Evolutionary conservation across 1,140 invertebrate genomes (phyloP).

Genomic region (Physella acuta): DNA sequence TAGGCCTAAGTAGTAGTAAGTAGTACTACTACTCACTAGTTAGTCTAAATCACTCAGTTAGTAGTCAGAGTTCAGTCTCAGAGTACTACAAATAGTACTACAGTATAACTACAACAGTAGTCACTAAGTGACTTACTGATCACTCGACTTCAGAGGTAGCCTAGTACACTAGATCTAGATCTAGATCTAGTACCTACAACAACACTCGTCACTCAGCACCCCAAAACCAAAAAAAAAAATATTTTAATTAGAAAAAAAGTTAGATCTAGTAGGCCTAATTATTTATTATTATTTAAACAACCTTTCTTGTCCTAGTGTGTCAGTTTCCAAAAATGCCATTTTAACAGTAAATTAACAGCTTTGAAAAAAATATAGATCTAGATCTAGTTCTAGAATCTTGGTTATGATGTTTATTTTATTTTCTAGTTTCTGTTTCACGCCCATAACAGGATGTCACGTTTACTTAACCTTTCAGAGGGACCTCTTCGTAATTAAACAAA

Average conservation of each 20-base stretch:
- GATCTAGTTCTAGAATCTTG: no score
- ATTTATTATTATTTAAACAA: constrained; percentile 16
- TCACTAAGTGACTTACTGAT: not conserved
- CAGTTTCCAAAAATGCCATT: constrained; percentile 44
- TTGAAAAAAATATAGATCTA: no score
- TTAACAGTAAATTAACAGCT: no score
- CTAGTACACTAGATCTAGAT: not conserved
- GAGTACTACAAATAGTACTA: no score
- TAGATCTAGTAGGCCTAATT: no score
- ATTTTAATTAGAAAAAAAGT: not conserved
- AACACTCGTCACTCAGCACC: not conserved
- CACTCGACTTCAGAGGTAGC: not conserved
- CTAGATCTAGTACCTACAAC: not conserved
- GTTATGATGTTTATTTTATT: not conserved
- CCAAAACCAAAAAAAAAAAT: not conserved
- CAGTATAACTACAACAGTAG: not conserved
- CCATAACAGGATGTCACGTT: constrained; percentile 1
- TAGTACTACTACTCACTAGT: no score
- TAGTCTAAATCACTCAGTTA: no score
- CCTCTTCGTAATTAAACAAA: no score
- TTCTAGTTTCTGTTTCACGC: constrained; percentile 1
- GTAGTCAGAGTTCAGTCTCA: no score
- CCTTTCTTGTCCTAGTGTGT: constrained; percentile 40
- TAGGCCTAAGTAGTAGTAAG: no score
- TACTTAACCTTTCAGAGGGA: no score